Evolutionary conservation across 2,888 invertebrate genomes (phyloP).

Genomic region (Mycalesis mineus): DNA sequence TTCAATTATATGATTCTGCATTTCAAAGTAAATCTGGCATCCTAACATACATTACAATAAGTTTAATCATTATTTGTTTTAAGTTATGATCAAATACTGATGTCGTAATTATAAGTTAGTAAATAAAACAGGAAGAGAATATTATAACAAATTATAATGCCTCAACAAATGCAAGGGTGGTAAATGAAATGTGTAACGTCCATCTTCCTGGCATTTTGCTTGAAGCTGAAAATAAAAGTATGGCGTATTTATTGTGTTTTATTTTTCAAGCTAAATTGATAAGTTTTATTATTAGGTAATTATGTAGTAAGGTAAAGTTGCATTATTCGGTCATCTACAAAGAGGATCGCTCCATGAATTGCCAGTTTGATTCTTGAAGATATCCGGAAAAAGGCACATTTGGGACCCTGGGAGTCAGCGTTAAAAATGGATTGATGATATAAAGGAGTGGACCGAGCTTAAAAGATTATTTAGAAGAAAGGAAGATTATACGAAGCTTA

Average conservation of each 20-base stretch:
- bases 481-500: no score
- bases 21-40: background rate
- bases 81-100: background rate
- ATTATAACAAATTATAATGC: constrained; percentile 36
- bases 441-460: no score
- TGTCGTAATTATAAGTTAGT: background rate
- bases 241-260: background rate
- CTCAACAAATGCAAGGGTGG: constrained; percentile 50
- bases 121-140: constrained; percentile 1
- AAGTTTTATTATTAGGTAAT: background rate
- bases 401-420: no score
- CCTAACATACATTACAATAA: constrained; percentile 2
- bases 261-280: background rate
- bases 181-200: constrained; percentile 54
- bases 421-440: no score
- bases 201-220: constrained; percentile 46
- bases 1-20: constrained; percentile 19
- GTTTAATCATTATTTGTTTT: constrained; percentile 11
- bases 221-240: constrained; percentile 49
- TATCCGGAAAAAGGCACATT: no score
- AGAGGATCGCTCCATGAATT: no score
- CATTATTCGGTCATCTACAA: no score
- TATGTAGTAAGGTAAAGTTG: no score
- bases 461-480: no score
- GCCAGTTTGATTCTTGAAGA: no score